Evolutionary conservation across 2,113 vertebrate genomes (phyloP).

Genomic region (Garra rufa): DNA sequence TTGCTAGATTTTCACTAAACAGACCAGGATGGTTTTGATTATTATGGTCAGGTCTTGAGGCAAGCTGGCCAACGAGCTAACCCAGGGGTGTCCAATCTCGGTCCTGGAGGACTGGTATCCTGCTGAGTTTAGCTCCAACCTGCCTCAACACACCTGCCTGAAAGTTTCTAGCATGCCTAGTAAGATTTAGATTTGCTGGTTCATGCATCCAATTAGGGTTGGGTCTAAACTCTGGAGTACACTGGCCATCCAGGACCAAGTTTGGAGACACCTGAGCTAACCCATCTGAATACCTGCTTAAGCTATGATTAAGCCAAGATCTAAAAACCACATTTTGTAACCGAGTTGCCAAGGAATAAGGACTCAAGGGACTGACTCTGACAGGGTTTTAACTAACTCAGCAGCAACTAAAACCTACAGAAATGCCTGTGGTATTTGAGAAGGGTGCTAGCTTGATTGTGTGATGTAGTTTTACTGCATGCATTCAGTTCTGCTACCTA

Average conservation of each 20-base stretch:
- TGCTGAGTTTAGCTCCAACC: too few relatives aligned
- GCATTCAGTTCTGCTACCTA: background rate
- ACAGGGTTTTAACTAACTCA: background rate
- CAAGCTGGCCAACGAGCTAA: background rate
- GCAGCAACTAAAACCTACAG: background rate
- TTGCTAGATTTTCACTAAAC: background rate
- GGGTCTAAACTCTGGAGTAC: too few relatives aligned
- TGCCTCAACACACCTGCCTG: too few relatives aligned
- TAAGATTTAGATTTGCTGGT: too few relatives aligned
- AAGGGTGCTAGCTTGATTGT: background rate
- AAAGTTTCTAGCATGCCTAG: too few relatives aligned
- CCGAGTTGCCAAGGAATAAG: background rate
- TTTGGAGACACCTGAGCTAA: background rate
- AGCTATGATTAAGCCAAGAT: background rate
- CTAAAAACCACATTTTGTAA: background rate
- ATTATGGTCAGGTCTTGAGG: background rate
- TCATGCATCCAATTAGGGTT: too few relatives aligned
- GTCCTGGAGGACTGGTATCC: too few relatives aligned
- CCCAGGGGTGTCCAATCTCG: background rate
- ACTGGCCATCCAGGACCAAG: too few relatives aligned
- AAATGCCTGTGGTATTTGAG: conserved; percentile 6
- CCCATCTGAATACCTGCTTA: background rate
- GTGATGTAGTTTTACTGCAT: background rate
- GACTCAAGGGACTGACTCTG: background rate
- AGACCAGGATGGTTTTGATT: background rate